Evolutionary conservation across 1,140 invertebrate genomes (phyloP).

Genomic region (Brachionus paranguensis): DNA sequence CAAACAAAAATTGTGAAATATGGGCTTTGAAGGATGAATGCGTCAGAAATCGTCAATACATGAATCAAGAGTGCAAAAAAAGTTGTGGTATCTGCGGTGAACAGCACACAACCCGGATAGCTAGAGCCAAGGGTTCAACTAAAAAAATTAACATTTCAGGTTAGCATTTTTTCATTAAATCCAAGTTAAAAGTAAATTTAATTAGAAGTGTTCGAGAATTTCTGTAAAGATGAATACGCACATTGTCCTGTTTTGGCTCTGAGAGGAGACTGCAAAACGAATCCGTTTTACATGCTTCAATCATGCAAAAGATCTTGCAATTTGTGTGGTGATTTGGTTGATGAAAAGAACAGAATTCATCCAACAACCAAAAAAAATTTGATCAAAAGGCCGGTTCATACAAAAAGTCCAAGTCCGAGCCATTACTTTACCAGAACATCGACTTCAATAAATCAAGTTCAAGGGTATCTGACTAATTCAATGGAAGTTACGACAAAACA

Average conservation of each 20-base stretch:
- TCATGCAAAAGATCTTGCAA: constrained; percentile 33
- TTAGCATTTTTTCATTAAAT: not conserved
- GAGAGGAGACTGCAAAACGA: constrained; percentile 32
- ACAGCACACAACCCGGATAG: not conserved
- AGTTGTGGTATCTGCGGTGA: not conserved
- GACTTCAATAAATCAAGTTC: not conserved
- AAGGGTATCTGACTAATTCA: not conserved
- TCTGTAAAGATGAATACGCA: not conserved
- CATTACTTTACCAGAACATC: not conserved
- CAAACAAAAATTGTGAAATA: not conserved
- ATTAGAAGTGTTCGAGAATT: not conserved
- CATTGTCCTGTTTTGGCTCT: constrained; percentile 9
- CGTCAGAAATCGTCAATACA: not conserved
- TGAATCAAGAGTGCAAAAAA: constrained; percentile 18
- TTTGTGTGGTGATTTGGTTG: constrained; percentile 8
- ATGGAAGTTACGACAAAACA: not conserved
- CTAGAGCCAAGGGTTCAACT: not conserved
- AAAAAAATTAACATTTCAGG: constrained; percentile 7
- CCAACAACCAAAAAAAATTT: constrained; percentile 11
- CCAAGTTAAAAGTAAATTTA: not conserved
- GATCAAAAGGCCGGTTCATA: not conserved
- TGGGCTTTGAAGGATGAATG: constrained; percentile 25
- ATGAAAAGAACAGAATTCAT: constrained; percentile 5
- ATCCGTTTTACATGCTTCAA: constrained; percentile 33
- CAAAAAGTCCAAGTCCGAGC: not conserved